Evolutionary conservation across 2,113 vertebrate species (phyloP), one percentile per base, ranked within the genome.

Genomic region (Callipepla californica): DNA sequence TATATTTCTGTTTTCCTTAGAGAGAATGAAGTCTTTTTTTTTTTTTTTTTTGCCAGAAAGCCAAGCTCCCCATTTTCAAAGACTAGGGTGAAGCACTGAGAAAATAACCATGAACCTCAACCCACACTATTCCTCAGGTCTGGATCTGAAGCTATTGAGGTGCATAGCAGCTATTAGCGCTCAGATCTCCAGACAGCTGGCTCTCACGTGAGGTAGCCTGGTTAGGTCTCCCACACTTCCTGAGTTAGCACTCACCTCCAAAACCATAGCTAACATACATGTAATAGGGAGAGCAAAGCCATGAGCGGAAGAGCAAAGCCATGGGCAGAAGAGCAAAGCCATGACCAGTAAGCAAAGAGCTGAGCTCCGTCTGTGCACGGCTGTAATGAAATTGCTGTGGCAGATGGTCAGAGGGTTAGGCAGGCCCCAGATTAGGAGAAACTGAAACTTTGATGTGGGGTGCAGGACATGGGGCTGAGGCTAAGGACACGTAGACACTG

Each of bases 391-490:
- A 92, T 59, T 72, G 7, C 42, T 30, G 85, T 44, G 65, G 79
- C 96, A 96, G 96, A 95, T 94, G 93, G 94, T 62, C 92, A 83
- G 85, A 63, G 81, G 50, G 92, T 59, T 93, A 90, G 91, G 79
- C 85, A 92, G 95, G 92, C 82, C 51, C 42, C 25, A 94, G 82
- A 94, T 95, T 74, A 94, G 82, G 72, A 92, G 90, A 80, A 82
- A 14, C 36, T 73, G 72, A 85, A 96, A 96, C 80, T 94, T 90
- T 59, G 50, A 38, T 47, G 92, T 59, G 32, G 40, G 2, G 0
- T 34, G 51, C 76, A 74, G 82, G 50, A 55, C 2, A 0, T 47
- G 67, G 23, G 23, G 25, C 38, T n/a, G 38, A 12, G 28, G 42
- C 45, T 73, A 26, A 28, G 72, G 50, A 25, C 26, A 18, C 19